These are phyloP conservation scores for Drosophila quinaria DNA, from an alignment of 2,888 invertebrate species.

Conservation along the genomic window DNA sequence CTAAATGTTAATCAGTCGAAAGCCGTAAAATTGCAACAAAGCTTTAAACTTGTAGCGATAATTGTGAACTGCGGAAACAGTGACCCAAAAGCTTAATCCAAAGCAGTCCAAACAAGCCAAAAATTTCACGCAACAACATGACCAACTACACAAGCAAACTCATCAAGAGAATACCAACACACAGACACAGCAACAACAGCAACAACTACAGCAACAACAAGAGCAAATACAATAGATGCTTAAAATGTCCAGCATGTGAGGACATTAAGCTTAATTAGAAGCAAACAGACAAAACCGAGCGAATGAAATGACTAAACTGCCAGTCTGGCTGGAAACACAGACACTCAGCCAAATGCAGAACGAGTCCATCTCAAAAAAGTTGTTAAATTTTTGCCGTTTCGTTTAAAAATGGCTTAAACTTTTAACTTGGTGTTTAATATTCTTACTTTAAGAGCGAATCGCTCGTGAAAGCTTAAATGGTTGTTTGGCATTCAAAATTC, in stretches of 20 bases:
- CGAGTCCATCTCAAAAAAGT: too few species aligned
- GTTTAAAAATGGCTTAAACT: too few species aligned
- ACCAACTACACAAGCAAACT: conserved; percentile 29
- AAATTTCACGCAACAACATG: conserved; percentile 54
- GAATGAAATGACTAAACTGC: conserved; percentile 54
- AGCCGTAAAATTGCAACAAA: conserved; percentile 3
- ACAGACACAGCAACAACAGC: conserved; percentile 9
- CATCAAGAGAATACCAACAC: conserved; percentile 29
- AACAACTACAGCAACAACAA: conserved; percentile 18
- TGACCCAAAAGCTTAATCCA: conserved; percentile 25
- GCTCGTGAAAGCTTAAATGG: too few species aligned
- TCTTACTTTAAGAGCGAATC: too few species aligned
- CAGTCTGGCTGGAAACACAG: conserved; percentile 8
- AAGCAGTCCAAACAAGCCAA: conserved; percentile 50
- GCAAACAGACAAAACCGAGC: conserved; percentile 62
- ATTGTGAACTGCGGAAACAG: conserved; percentile 20
- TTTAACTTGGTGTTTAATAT: too few species aligned
- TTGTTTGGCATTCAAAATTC: too few species aligned
- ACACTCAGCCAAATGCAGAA: background rate
- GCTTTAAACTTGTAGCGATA: conserved; percentile 34
- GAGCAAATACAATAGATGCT: conserved; percentile 37
- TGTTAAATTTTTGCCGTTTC: too few species aligned
- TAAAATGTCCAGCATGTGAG: conserved; percentile 58
- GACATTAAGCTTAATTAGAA: conserved; percentile 69
- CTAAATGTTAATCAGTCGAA: conserved; percentile 16